Evolutionary conservation across 1,140 invertebrate genomes (phyloP), one percentile per base, ranked within the genome.

Genomic region (Drosophila insularis): DNA sequence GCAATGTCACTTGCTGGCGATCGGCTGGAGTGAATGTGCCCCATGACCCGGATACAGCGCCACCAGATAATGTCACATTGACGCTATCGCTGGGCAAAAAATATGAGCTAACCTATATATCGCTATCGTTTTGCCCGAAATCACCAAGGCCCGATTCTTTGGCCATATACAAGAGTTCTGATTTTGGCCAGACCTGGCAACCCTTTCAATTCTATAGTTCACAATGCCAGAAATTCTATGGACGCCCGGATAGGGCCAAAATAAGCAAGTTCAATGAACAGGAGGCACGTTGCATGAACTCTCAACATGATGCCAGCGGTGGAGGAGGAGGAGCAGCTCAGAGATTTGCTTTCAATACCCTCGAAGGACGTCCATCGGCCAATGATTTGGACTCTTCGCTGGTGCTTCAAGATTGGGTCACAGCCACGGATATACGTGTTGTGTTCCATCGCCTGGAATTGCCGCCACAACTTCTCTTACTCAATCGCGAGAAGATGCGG

Each of bases 331-430:
- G 82, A 75, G 93, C 59, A 59, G 93, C 94, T 2, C 94, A 95
- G 10, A 92, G 98, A 23, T 96, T 99, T 19, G 98, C 98, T 0
- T 99, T 99, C 93, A 98, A 98, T 80, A 99, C 98, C 0, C 92
- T 99, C 5, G 98, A 99, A 91, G 98, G 98, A 1, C 94, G 98
- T 2, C 98, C 98, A 0, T 98, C 97, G 43, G 98, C 98, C 2
- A 94, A 96, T 6, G 97, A 99, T 90, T 98, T 99, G 90, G 98
- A 99, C 89, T 96, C 96, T 78, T 99, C 97, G 7, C 97, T 98
- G 1, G 98, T 99, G 11, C 94, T 99, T 4, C 98, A 99, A 91
- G 98, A 99, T 92, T 99, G 99, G 99, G 97, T 99, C 0, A 99
- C 98, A 0, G 98, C 98, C 0, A 99, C 98, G 0, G 98, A 99